Evolutionary conservation across 2,888 invertebrate species (phyloP), one percentile per base, ranked within the genome.

Genomic region (Hedya salicella): DNA sequence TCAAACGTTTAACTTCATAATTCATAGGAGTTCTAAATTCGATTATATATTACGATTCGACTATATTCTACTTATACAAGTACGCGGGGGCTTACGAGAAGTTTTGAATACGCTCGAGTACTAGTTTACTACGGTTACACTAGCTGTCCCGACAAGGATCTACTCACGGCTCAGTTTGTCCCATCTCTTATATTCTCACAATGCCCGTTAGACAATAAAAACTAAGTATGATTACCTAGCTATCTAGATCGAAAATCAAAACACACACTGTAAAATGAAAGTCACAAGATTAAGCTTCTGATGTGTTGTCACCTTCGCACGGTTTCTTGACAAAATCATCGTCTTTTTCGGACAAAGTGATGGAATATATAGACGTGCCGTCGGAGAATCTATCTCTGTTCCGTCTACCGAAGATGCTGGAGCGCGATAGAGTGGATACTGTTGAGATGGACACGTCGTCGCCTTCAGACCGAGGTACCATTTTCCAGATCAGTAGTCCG

Each of bases 401-500:
- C 46, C 90, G 74, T 54, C 87, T 82, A 48, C 84, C 81, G 69
- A 92, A 91, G 59, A 92, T 79, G 3, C 91, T 82, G 65, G 84
- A 86, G 42, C 89, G 85, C n/a, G 88, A 83, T n/a, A 90, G 67
- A 39, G 89, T 85, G 0, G 93, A 92, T 50, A 83, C 78, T 1
- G 91, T 88, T n/a, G 85, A 85, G 40, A 91, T 84, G 9, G 93
- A 92, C 49, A 88, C 85, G 74, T 92, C 91, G 76, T 94, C 94
- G 69, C 85, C 85, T 39, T 93, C 93, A 5, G 83, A 80, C 78
- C 92, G 93, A 36, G 93, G 93, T 36, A 93, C 92, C 76, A 94
- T 86, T 78, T 93, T 94, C 86, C 94, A 90, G 69, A 93, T 92
- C 57, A 94, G 77, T 40, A 94, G 82, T 2, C 93, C 92, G 44